Conservation (phyloP, 2,888 invertebrate species). For the Agrypnus murinus region DNA sequence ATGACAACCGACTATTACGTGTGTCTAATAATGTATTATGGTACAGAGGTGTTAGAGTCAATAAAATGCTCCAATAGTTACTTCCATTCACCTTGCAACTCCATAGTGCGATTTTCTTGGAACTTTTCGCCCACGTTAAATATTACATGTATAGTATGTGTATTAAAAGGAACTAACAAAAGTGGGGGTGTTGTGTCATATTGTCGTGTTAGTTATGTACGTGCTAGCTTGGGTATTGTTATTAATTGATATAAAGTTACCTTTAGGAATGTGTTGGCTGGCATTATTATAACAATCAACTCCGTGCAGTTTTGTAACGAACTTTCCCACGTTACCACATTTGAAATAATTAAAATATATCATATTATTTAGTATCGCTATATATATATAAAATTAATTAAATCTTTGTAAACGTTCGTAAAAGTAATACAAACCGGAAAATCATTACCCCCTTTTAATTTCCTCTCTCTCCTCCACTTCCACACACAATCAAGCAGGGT, state of each 20-base stretch:
- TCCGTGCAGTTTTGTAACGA: neutral
- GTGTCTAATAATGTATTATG: neutral
- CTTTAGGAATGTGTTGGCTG: neutral
- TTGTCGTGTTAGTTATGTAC: slow-evolving; percentile 8
- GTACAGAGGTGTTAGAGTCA: neutral
- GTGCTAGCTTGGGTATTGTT: slow-evolving; percentile 1
- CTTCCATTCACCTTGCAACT: slow-evolving; percentile 30
- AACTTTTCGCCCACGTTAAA: slow-evolving; percentile 33
- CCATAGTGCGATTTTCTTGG: slow-evolving; percentile 22
- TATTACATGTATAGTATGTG: neutral
- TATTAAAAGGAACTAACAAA: slow-evolving; percentile 7
- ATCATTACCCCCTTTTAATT: slow-evolving; percentile 17
- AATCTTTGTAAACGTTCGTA: neutral
- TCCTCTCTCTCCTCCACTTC: neutral
- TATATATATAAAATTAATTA: neutral
- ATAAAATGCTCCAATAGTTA: slow-evolving; percentile 24
- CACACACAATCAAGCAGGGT: slow-evolving; percentile 5
- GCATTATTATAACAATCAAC: neutral
- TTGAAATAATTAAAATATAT: no score
- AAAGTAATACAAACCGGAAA: slow-evolving; percentile 28
- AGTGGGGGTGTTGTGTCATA: slow-evolving; percentile 18
- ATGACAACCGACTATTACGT: neutral
- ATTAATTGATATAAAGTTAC: slow-evolving; percentile 22
- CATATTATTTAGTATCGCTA: neutral
- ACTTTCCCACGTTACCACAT: neutral